Evolutionary conservation across 2,797 vertebrate genomes (phyloP).

Genomic region (Trematomus bernacchii): DNA sequence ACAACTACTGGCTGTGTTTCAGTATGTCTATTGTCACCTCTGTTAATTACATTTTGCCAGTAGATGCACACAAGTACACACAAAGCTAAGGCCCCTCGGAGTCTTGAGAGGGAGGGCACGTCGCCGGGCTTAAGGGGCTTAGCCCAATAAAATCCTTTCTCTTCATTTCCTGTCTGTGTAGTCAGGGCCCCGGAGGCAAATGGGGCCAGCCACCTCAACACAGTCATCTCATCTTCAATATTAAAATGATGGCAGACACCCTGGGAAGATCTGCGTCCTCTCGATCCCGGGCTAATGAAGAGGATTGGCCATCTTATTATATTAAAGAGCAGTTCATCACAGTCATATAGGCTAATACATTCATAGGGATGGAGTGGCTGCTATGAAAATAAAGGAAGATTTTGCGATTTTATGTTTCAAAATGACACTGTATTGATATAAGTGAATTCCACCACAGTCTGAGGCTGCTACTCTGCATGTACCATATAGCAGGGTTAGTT

Average conservation of each 20-base stretch:
- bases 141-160: slow-evolving; percentile 58
- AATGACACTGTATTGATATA: background rate
- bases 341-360: slow-evolving; percentile 8
- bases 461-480: background rate
- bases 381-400: slow-evolving; percentile 25
- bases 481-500: too few species aligned
- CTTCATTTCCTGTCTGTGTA: slow-evolving; percentile 60
- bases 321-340: slow-evolving; percentile 53
- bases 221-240: slow-evolving; percentile 43
- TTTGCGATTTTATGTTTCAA: slow-evolving; percentile 1
- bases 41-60: slow-evolving; percentile 48
- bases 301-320: slow-evolving; percentile 43
- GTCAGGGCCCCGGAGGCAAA: slow-evolving; percentile 24
- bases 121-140: slow-evolving; percentile 57
- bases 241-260: slow-evolving; percentile 47
- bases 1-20: slow-evolving; percentile 21
- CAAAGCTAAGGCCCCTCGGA: slow-evolving; percentile 20
- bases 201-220: slow-evolving; percentile 29
- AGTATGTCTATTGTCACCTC: slow-evolving; percentile 35
- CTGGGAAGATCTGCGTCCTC: slow-evolving; percentile 30
- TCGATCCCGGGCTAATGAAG: slow-evolving; percentile 56
- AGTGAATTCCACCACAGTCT: background rate
- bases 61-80: slow-evolving; percentile 29
- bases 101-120: slow-evolving; percentile 51
- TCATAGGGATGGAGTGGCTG: background rate